phyloP scores from a whole-genome alignment of 2,797 vertebrate genomes.

The Darevskia mixta region DNA sequence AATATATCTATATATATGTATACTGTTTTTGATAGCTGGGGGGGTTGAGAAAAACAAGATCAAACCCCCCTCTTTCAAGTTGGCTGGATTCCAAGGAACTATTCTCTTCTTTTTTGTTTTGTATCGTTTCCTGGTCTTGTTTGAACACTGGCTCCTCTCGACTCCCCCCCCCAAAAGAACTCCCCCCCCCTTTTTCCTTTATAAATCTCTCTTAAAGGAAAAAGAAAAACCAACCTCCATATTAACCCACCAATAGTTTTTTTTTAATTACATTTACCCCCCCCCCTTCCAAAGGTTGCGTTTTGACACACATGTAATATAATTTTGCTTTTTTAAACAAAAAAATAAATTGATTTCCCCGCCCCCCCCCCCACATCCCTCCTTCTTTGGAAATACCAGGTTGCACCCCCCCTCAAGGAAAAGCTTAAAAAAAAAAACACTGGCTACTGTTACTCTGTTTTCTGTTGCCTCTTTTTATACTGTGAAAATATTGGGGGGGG shows the following conservation, averaged over 20 bases:
- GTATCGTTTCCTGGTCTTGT: constrained; percentile 26
- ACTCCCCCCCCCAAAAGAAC: constrained; percentile 3
- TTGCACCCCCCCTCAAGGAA: constrained; percentile 51
- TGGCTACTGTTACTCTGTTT: constrained; percentile 44
- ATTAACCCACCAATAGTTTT: constrained; percentile 38
- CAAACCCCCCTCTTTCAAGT: constrained; percentile 59
- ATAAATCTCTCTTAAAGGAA: background rate
- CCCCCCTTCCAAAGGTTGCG: background rate
- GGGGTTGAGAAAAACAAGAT: constrained; percentile 47
- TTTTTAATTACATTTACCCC: too few relatives aligned
- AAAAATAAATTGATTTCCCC: background rate
- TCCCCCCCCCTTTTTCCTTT: background rate
- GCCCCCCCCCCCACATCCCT: too few relatives aligned
- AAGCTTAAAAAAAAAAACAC: background rate
- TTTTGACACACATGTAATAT: background rate
- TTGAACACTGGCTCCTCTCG: constrained; percentile 60
- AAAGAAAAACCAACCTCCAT: background rate
- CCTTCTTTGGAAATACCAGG: background rate
- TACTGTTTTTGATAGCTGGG: constrained; percentile 57
- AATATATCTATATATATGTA: background rate
- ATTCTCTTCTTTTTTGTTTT: background rate
- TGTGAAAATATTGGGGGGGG: constrained; percentile 60
- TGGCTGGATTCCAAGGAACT: constrained; percentile 72
- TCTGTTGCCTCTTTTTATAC: constrained; percentile 54
- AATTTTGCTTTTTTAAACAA: background rate